phyloP scores from a whole-genome alignment of 2,797 vertebrate genomes.

The Scarus forsteni region DNA sequence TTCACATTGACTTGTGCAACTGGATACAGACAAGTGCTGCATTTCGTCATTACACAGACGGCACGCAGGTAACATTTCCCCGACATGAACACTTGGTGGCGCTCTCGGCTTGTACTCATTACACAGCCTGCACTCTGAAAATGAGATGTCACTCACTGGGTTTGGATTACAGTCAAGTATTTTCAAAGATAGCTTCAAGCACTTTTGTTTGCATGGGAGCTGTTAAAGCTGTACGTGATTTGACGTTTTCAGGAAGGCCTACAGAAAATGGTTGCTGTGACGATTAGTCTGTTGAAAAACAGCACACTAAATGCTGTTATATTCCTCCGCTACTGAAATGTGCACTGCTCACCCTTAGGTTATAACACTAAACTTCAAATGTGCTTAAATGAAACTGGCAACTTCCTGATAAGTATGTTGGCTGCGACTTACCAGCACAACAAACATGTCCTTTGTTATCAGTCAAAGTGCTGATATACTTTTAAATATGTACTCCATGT shows the following conservation, averaged over 20 bases:
- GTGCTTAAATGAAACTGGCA: too few species aligned
- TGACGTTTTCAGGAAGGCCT: background rate
- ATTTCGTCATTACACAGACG: background rate
- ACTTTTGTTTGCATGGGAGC: background rate
- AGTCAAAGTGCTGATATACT: too few species aligned
- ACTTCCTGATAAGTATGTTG: too few species aligned
- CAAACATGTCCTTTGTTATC: too few species aligned
- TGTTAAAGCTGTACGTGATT: background rate
- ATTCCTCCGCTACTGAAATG: too few species aligned
- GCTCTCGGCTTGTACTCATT: constrained; percentile 4
- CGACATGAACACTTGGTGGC: constrained; percentile 43
- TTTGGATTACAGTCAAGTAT: constrained; percentile 29
- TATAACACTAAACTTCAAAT: too few species aligned
- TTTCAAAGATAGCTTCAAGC: background rate
- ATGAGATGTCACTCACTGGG: background rate
- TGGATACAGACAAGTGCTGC: too few species aligned
- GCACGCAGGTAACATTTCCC: background rate
- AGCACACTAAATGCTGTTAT: too few species aligned
- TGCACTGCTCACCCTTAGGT: too few species aligned
- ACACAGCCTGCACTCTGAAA: background rate
- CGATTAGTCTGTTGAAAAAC: constrained; percentile 17
- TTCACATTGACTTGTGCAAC: too few species aligned
- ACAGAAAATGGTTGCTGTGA: background rate
- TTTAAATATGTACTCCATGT: too few species aligned
- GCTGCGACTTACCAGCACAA: too few species aligned